Conservation (phyloP, 92 coral and sea anemone genomes). For the Plumapathes pennacea region DNA sequence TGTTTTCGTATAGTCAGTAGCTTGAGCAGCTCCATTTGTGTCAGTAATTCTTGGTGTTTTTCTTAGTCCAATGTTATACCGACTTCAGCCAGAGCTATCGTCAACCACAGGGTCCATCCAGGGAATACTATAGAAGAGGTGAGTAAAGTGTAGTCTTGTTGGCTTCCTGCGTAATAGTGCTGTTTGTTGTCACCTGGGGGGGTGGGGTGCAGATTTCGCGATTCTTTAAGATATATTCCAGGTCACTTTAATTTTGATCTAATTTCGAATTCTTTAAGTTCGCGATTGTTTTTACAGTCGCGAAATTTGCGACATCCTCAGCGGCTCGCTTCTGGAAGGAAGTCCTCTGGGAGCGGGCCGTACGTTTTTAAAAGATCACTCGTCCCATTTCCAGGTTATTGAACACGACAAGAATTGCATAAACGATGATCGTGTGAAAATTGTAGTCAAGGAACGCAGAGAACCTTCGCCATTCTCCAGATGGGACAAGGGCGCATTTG, state of each 20-base stretch:
- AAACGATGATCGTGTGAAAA: conserved; percentile 72
- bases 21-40: background rate
- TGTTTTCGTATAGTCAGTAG: too few relatives aligned
- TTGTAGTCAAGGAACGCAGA: conserved; percentile 16
- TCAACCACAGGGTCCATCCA: conserved; percentile 82
- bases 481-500: conserved; percentile 65
- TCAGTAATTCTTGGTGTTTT: background rate
- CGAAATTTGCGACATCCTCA: too few relatives aligned
- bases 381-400: conserved; percentile 41
- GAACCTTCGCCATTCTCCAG: conserved; percentile 74
- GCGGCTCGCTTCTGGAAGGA: too few relatives aligned
- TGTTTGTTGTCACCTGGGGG: too few relatives aligned
- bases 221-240: too few relatives aligned
- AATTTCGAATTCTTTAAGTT: too few relatives aligned
- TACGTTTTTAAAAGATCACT: too few relatives aligned
- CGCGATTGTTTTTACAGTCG: too few relatives aligned
- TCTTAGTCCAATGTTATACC: conserved; percentile 78
- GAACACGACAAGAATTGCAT: conserved; percentile 72
- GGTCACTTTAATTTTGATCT: too few relatives aligned
- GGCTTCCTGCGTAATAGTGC: too few relatives aligned
- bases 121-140: conserved; percentile 81
- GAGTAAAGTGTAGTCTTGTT: background rate
- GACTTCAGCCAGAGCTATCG: conserved; percentile 68
- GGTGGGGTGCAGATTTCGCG: too few relatives aligned
- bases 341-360: too few relatives aligned